Evolutionary conservation across 2,888 invertebrate species (phyloP).

Genomic region (Polydrusus tereticollis): DNA sequence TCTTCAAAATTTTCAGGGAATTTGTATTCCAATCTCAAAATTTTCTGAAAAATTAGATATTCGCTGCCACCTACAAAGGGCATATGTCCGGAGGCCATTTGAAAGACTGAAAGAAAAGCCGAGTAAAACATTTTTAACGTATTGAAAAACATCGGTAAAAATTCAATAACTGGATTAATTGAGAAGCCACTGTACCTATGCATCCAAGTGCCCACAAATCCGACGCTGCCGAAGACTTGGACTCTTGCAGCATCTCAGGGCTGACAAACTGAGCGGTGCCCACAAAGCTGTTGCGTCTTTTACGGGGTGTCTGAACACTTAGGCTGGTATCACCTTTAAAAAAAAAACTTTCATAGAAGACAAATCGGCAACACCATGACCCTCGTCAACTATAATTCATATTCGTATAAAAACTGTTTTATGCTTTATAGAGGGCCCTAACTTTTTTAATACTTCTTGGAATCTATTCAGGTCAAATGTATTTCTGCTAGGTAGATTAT

Average conservation of each 20-base stretch:
- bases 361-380: too few species aligned
- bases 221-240: conserved; percentile 81
- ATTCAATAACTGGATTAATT: too few species aligned
- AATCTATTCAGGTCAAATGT: too few species aligned
- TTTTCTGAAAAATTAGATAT: conserved; percentile 96
- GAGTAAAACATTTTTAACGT: too few species aligned
- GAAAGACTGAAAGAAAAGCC: conserved; percentile 74
- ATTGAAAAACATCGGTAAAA: too few species aligned
- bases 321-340: conserved; percentile 54
- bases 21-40: conserved; percentile 89
- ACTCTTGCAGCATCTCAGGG: conserved; percentile 92
- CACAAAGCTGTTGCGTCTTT: conserved; percentile 76
- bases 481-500: too few species aligned
- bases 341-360: too few species aligned
- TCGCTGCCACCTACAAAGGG: conserved; percentile 81
- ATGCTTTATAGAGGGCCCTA: too few species aligned
- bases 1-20: conserved; percentile 93
- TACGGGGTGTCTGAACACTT: conserved; percentile 60
- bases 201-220: conserved; percentile 99
- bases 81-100: conserved; percentile 88
- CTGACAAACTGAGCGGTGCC: conserved; percentile 99
- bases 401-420: too few species aligned
- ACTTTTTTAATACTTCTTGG: too few species aligned
- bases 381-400: too few species aligned
- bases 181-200: conserved; percentile 69